Base-by-base conservation (phyloP, 2,888 invertebrate genomes). In the Ophraella communa region DNA sequence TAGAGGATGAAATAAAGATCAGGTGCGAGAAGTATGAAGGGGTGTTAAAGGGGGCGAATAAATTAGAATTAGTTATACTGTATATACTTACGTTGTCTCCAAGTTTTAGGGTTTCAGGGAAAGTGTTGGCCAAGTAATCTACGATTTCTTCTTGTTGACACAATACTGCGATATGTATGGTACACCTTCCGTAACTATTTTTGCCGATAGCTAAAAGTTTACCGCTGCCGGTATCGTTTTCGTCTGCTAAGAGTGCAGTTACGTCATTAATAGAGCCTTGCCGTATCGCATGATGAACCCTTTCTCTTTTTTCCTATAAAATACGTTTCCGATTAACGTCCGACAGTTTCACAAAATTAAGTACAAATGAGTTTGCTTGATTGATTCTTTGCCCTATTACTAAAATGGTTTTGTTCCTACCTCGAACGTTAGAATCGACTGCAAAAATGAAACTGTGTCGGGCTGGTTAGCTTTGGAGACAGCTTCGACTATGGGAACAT, bases 111-210 rank as follows among this genome's bases (percentile, higher is more conserved):
- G 92, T 87, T 71, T 92, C 91, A 0, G 92, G 90, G 78, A 88
- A 92, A 30, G 85, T 85, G 66, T 87, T 87, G 0, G 90, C 90
- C 61, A 97, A 84, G 76, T 89, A 90, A 65, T 91, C 89, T 0
- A 94, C 93, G 23, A 95, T 87, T 62, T 94, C 91, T 70, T 91
- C 91, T 59, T 92, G 89, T 75, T 95, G 93, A 62, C 90, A 90
- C 10, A 96, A 83, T 11, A 96, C 92, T 0, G 95, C 95, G 55
- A 95, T 88, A 78, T 97, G 97, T 18, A 97, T 83, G 0, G 94
- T 87, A 59, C 90, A 91, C 65, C 94, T 86, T 4, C 93, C 91
- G 79, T 87, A 87, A n/a, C 85, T 83, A 78, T 91, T 92, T 78
- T 88, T 90, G 0, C 86, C 87, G 45, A 85, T 82, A 0, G 87